These are phyloP conservation scores for Subanguina moxae DNA, from an alignment of 1,140 invertebrate genomes.

Conservation along the genomic window DNA sequence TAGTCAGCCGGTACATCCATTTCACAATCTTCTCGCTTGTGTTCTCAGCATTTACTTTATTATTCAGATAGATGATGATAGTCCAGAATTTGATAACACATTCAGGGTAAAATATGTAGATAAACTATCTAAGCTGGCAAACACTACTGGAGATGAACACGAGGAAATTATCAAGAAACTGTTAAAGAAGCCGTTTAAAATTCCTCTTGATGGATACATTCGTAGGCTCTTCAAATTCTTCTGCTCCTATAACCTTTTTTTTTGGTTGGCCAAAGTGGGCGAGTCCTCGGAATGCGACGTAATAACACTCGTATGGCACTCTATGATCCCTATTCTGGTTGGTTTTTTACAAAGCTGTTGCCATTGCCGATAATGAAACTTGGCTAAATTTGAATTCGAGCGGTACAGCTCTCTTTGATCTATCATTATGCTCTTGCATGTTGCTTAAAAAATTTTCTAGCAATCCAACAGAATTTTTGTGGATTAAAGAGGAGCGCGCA, in stretches of 20 bases:
- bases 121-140: constrained; percentile 12
- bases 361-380: no score
- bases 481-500: no score
- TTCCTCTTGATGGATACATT: constrained; percentile 85
- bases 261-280: constrained; percentile 36
- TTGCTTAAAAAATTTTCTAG: no score
- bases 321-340: constrained; percentile 81
- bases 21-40: neutral
- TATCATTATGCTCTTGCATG: no score
- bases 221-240: constrained; percentile 52
- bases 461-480: no score
- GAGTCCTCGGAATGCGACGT: constrained; percentile 70
- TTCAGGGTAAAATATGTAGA: neutral
- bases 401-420: no score
- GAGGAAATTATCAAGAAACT: constrained; percentile 53
- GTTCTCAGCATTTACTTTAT: neutral
- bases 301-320: constrained; percentile 71
- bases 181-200: constrained; percentile 72
- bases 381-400: no score
- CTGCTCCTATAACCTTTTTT: neutral
- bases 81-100: constrained; percentile 1
- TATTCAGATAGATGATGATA: constrained; percentile 3
- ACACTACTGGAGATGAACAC: constrained; percentile 32
- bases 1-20: neutral
- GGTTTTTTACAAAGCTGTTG: no score